Percentiles rank a stretch among this genome's conserved stretches.
Evolutionary conservation across 2,797 vertebrate species (phyloP).

Genomic region (Fratercula arctica): DNA sequence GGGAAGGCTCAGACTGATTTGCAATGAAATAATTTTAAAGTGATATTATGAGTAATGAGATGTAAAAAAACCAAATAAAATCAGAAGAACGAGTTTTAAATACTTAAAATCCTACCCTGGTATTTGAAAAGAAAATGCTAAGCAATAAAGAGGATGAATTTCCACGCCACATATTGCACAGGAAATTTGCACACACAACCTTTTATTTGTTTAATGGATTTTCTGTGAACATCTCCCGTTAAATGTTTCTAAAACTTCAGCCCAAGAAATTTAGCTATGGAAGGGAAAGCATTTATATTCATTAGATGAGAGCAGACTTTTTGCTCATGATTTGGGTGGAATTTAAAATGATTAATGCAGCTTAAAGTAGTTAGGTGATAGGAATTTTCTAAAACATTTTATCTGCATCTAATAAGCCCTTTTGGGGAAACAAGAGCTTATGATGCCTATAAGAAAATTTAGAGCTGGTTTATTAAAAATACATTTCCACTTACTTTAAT

Average conservation of each 20-base stretch:
- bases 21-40: neutral
- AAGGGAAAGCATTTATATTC: constrained; percentile 65
- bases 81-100: constrained; percentile 20
- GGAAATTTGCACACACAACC: constrained; percentile 42
- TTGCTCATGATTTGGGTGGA: constrained; percentile 53
- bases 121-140: constrained; percentile 67
- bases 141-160: constrained; percentile 49
- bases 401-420: constrained; percentile 69
- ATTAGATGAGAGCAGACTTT: constrained; percentile 58
- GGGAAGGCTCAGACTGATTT: neutral
- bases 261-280: constrained; percentile 52
- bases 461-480: constrained; percentile 66
- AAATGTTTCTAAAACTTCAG: constrained; percentile 62
- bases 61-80: neutral
- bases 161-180: constrained; percentile 19
- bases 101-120: constrained; percentile 32
- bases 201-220: constrained; percentile 68
- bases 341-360: constrained; percentile 72
- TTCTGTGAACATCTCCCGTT: constrained; percentile 39
- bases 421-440: constrained; percentile 57
- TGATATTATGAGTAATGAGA: neutral
- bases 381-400: constrained; percentile 65
- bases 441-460: constrained; percentile 54
- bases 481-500: constrained; percentile 44
- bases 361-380: constrained; percentile 60